Percentiles rank a stretch among this genome's conserved stretches.
Conservation (phyloP, 2,797 vertebrate genomes). For the Clamator glandarius region DNA sequence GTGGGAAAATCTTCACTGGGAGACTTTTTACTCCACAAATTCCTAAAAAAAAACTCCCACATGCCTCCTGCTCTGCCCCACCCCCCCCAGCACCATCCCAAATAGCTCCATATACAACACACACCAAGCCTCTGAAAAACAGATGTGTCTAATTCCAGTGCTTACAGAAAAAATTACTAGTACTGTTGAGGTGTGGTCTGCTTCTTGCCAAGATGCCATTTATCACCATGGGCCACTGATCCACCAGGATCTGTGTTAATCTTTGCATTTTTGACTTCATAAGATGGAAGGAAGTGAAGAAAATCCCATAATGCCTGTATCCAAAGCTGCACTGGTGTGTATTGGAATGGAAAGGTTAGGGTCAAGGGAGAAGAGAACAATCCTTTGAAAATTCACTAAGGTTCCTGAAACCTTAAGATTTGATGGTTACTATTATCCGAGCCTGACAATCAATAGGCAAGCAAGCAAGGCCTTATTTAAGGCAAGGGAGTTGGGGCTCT, state of each 20-base stretch:
- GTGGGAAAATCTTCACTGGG: not conserved
- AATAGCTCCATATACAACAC: fast-evolving
- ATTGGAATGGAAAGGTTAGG: not conserved
- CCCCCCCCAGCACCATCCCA: too few species aligned
- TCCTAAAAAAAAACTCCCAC: not conserved
- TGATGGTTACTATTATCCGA: not conserved
- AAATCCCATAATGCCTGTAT: not conserved
- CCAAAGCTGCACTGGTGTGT: not conserved
- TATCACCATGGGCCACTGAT: not conserved
- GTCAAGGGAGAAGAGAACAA: not conserved
- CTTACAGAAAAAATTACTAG: not conserved
- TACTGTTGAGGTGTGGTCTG: not conserved
- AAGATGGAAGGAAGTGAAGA: not conserved
- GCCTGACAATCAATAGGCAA: not conserved
- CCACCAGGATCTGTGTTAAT: not conserved
- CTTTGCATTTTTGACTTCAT: not conserved
- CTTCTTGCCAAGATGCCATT: not conserved
- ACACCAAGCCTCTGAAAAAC: not conserved
- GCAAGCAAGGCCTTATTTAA: not conserved
- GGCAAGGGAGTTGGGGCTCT: not conserved
- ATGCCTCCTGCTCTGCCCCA: fast-evolving
- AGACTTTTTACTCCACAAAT: fast-evolving
- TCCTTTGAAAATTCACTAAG: not conserved
- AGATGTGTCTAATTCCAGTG: not conserved
- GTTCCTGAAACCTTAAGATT: not conserved